Evolutionary conservation across 2,888 invertebrate species (phyloP).

Genomic region (Elmis aenea): DNA sequence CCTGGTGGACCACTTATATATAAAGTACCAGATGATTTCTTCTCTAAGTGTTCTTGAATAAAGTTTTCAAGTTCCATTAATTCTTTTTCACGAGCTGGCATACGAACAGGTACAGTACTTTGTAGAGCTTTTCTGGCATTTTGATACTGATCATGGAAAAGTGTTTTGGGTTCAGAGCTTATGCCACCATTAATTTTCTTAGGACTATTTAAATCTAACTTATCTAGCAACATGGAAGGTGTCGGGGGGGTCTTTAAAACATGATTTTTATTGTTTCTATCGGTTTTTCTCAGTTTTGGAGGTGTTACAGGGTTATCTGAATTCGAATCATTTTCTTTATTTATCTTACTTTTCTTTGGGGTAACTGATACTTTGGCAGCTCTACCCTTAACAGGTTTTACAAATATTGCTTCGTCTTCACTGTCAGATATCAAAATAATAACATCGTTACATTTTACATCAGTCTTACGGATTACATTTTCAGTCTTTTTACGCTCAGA

Average conservation of each 20-base stretch:
- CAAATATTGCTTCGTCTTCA: constrained; percentile 1
- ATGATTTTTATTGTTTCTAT: constrained; percentile 19
- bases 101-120: constrained; percentile 36
- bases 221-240: constrained; percentile 34
- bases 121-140: constrained; percentile 43
- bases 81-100: constrained; percentile 79
- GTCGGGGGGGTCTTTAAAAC: constrained; percentile 22
- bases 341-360: no score
- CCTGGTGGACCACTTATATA: constrained; percentile 97
- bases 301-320: constrained; percentile 32
- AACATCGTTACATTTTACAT: background rate
- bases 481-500: no score
- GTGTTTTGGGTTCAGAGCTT: constrained; percentile 21
- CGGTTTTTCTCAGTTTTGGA: constrained; percentile 37
- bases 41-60: constrained; percentile 60
- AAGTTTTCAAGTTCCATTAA: constrained; percentile 63
- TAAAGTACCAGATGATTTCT: constrained; percentile 69
- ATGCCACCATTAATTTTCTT: constrained; percentile 12
- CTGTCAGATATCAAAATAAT: background rate
- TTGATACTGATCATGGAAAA: constrained; percentile 30
- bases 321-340: constrained; percentile 11
- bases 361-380: no score
- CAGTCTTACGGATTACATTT: no score
- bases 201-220: constrained; percentile 30
- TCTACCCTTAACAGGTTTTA: no score